Evolutionary conservation across 2,113 vertebrate species (phyloP).

Genomic region (Pangasianodon hypophthalmus): DNA sequence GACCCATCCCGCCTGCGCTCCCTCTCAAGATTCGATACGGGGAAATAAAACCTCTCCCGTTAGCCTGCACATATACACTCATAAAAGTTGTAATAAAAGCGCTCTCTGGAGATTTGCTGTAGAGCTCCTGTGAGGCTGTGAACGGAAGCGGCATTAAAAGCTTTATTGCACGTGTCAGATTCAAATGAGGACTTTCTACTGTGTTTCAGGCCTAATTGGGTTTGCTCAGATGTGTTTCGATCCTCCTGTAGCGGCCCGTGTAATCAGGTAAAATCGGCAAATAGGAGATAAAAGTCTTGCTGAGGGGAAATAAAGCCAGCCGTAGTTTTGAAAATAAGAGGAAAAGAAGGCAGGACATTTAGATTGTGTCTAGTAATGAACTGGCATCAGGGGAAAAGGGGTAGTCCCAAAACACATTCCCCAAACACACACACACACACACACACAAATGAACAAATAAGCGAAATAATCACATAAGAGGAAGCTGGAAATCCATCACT

Average conservation of each 20-base stretch:
- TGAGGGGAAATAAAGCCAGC: neutral
- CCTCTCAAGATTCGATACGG: neutral
- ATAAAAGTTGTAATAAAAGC: slow-evolving; percentile 15
- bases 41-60: slow-evolving; percentile 16
- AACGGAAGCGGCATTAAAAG: neutral
- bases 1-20: neutral
- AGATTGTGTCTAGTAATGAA: neutral
- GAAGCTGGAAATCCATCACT: neutral
- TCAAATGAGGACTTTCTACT: neutral
- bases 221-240: neutral
- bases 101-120: slow-evolving; percentile 7
- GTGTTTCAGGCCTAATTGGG: neutral
- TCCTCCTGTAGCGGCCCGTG: neutral
- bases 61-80: neutral
- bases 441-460: neutral
- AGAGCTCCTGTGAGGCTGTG: neutral
- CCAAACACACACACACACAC: neutral
- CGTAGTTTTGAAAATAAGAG: neutral
- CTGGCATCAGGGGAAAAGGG: neutral
- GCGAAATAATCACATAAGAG: neutral
- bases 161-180: neutral
- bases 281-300: neutral
- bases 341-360: neutral
- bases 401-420: too few relatives aligned
- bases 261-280: slow-evolving; percentile 1